Conservation (phyloP, 2,888 invertebrate genomes). For the Chrysodeixis includens region DNA sequence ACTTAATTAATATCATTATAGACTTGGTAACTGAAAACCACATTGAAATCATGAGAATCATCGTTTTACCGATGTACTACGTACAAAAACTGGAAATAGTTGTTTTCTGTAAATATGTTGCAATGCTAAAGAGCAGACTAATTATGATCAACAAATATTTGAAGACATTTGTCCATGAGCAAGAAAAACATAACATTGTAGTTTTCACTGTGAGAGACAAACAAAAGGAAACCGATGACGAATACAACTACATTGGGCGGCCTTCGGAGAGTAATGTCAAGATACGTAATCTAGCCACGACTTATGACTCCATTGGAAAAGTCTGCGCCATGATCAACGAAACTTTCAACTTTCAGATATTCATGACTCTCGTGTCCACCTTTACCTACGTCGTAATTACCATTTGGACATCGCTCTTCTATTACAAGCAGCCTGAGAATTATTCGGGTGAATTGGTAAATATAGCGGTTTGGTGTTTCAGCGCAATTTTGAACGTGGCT, state of each 20-base stretch:
- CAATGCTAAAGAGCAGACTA: slow-evolving; percentile 66
- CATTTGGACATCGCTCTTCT: slow-evolving; percentile 72
- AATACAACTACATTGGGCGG: slow-evolving; percentile 62
- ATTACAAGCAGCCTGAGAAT: slow-evolving; percentile 58
- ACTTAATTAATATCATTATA: slow-evolving; percentile 45
- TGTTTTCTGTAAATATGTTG: slow-evolving; percentile 67
- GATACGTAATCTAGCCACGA: slow-evolving; percentile 68
- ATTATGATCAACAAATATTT: slow-evolving; percentile 67
- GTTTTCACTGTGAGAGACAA: slow-evolving; percentile 62
- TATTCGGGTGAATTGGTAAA: slow-evolving; percentile 60
- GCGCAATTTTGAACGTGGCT: slow-evolving; percentile 64
- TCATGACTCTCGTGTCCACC: slow-evolving; percentile 73
- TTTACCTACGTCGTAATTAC: slow-evolving; percentile 73
- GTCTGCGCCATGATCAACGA: slow-evolving; percentile 68
- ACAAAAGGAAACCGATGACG: slow-evolving; percentile 47
- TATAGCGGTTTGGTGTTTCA: slow-evolving; percentile 67
- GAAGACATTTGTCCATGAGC: slow-evolving; percentile 62
- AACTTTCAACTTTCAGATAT: slow-evolving; percentile 75
- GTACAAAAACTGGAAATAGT: slow-evolving; percentile 70
- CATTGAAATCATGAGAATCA: slow-evolving; percentile 31
- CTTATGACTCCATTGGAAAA: slow-evolving; percentile 71
- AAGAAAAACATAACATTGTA: slow-evolving; percentile 50
- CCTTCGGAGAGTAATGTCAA: slow-evolving; percentile 63
- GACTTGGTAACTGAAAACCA: slow-evolving; percentile 51
- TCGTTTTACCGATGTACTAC: slow-evolving; percentile 59